Evolutionary conservation across 2,797 vertebrate genomes (phyloP), one percentile per base, ranked within the genome.

Genomic region (Arvicola amphibius): DNA sequence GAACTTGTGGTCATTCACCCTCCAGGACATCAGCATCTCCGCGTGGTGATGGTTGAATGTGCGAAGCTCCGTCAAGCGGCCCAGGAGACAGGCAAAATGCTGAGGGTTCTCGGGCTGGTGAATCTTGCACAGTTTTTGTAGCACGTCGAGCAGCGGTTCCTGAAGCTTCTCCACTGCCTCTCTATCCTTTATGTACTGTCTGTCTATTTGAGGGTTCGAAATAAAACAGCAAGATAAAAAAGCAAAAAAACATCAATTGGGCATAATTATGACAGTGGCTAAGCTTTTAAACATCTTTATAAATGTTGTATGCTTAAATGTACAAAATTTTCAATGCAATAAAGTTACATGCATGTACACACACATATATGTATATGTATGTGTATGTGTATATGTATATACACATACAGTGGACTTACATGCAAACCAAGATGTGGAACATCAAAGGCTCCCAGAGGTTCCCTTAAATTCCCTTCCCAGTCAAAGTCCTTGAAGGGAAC

Each of bases 11-110:
- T 99, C 99, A 0, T 99, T 99, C 91, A 99, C 99, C 91, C 99
- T 99, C 99, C 99, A 99, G 4, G 99, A 99, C 95, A 99, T 99
- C 95, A 99, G 98, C 99, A 99, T 99, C 98, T 99, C 99, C 0
- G 99, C 98, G 0, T 99, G 99, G 97, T 99, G 99, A 79, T 99
- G 99, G 98, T 99, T 99, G 98, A 99, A 99, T 2, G 99, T 99
- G 92, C 99, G 98, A 96, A 99, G 98, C 97, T 99, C 99, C 0
- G 99, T 99, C 71, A 99, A 98, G 7, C 99, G 99, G 5, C 99
- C 99, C 97, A 99, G 98, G 59, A 99, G 99, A 29, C 99, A 99
- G 6, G 99, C 99, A n/a, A 99, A 99, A 56, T 99, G 99, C 97
- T 99, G 99, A 14, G 99, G 99, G 90, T 99, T 99, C n/a, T 99